Evolutionary conservation across 2,113 vertebrate species (phyloP), one percentile per base, ranked within the genome.

Genomic region (Archilochus colubris): DNA sequence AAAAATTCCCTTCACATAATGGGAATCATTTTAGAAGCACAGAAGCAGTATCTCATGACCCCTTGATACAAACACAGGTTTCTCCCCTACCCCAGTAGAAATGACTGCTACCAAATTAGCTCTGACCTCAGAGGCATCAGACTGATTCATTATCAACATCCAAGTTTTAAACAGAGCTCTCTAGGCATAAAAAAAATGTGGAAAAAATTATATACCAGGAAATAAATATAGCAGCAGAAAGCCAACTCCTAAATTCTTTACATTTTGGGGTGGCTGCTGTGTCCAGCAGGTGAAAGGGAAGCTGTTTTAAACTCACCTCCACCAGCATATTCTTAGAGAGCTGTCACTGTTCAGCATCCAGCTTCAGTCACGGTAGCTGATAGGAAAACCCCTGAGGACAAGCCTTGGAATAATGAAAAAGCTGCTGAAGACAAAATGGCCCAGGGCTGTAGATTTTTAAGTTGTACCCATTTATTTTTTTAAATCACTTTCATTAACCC

Each of bases 401-500:
- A 87, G 50, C 18, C 62, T 40, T 48, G 55, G 43, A 89, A 88
- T 67, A 91, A 81, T 68, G n/a, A 86, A 93, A 81, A 51, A 72
- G 64, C 48, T 88, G 44, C 36, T 25, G 50, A 48, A 88, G 57
- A 63, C 43, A 86, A 95, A 91, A 84, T 64, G 51, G 59, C 78
- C 59, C 1, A 1, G 51, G 55, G 67, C 38, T 95, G 25, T 64
- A 78, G 48, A 70, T 88, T 89, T 88, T 86, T 74, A 81, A 83
- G 79, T 57, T 31, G n/a, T 44, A 88, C 30, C 18, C 12, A 59
- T 70, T 67, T 89, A 46, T 66, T 86, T 87, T 91, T 91, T 66
- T 33, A 74, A 95, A 90, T 75, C 53, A 28, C 36, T 94, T 93
- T 40, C 30, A 28, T 83, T 94, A 93, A 93, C 91, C 72, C 90